Evolutionary conservation across 2,113 vertebrate genomes (phyloP).

Genomic region (Platichthys flesus): DNA sequence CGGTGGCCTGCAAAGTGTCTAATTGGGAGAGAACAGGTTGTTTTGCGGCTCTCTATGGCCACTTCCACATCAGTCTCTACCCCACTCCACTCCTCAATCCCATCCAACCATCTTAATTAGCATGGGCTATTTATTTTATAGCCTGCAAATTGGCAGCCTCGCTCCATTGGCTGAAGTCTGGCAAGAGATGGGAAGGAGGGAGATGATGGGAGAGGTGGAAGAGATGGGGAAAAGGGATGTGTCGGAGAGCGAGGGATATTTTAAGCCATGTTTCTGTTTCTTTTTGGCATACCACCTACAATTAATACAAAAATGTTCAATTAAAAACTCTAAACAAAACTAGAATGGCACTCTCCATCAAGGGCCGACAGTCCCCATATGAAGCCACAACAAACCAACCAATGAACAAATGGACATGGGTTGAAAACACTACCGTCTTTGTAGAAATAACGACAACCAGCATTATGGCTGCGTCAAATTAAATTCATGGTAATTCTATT

Average conservation of each 20-base stretch:
- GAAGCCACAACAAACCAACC: background rate
- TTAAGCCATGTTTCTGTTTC: conserved; percentile 24
- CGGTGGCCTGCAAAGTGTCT: conserved; percentile 58
- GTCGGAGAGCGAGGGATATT: conserved; percentile 27
- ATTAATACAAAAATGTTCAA: background rate
- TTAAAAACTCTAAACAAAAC: conserved; percentile 23
- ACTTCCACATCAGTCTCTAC: conserved; percentile 51
- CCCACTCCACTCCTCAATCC: conserved; percentile 56
- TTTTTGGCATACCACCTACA: background rate
- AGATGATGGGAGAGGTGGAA: conserved; percentile 6
- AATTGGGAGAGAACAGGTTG: conserved; percentile 75
- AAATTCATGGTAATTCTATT: conserved; percentile 23
- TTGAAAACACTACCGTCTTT: no score
- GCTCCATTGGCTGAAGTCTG: conserved; percentile 65
- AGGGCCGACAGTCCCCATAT: no score
- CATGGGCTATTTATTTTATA: conserved; percentile 79
- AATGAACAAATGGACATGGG: background rate
- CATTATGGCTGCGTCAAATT: no score
- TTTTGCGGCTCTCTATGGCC: conserved; percentile 67
- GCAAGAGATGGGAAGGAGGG: conserved; percentile 34
- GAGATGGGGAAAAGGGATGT: conserved; percentile 12
- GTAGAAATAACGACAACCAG: no score
- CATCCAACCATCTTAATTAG: conserved; percentile 79
- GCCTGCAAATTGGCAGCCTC: conserved; percentile 76
- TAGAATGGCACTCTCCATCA: no score